Percentiles rank a stretch among this genome's conserved stretches.
Conservation (phyloP, 2,888 invertebrate genomes). For the Physocephala rufipes region DNA sequence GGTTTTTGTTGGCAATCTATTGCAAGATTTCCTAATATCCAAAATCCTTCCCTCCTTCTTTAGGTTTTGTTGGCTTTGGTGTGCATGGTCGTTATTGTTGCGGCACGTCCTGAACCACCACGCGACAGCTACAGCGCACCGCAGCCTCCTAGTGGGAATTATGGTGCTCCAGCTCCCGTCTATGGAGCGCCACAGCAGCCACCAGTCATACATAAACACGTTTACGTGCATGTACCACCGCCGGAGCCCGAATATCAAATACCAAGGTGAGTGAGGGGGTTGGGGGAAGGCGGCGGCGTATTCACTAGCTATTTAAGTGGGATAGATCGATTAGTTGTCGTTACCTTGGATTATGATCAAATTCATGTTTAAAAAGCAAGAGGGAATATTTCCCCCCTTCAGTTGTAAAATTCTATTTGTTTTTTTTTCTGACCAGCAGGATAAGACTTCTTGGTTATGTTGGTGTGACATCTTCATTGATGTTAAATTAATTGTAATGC, state of each 20-base stretch:
- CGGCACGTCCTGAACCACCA: conserved; percentile 63
- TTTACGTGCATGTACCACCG: conserved; percentile 90
- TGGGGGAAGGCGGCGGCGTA: background rate
- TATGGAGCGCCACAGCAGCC: conserved; percentile 79
- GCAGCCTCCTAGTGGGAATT: conserved; percentile 60
- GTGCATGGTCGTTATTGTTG: conserved; percentile 49
- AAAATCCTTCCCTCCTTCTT: conserved; percentile 21
- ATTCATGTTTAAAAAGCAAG: background rate
- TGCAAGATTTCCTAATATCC: too few relatives aligned
- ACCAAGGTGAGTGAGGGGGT: conserved; percentile 68
- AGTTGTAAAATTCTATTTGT: background rate
- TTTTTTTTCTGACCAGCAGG: background rate
- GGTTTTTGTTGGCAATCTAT: conserved; percentile 9
- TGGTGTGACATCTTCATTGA: background rate
- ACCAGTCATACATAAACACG: conserved; percentile 87
- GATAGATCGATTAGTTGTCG: background rate
- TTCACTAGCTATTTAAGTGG: background rate
- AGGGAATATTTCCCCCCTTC: background rate
- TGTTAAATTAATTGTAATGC: too few relatives aligned
- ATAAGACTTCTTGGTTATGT: background rate
- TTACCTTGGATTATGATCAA: too few relatives aligned
- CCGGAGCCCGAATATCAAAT: conserved; percentile 82
- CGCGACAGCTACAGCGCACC: conserved; percentile 60
- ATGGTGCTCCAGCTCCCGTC: conserved; percentile 71
- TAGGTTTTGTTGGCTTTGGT: conserved; percentile 59